These are phyloP conservation scores for Torymus auratus DNA, from an alignment of 2,888 invertebrate genomes.

Conservation along the genomic window DNA sequence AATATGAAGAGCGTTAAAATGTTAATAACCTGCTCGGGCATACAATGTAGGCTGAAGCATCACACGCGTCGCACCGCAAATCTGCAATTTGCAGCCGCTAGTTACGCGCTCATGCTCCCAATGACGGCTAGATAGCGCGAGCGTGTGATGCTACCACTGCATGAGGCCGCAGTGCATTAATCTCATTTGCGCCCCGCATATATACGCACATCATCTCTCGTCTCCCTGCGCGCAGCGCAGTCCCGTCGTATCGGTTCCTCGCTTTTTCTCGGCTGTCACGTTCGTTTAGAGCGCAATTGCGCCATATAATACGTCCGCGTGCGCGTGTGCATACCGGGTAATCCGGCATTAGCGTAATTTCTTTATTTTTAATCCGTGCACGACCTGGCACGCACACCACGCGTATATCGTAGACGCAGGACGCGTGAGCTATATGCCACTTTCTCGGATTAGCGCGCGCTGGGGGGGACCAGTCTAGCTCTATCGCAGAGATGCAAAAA, in stretches of 20 bases:
- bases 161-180: slow-evolving; percentile 13
- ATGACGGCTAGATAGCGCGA: background rate
- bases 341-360: slow-evolving; percentile 30
- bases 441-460: slow-evolving; percentile 39
- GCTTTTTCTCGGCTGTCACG: slow-evolving; percentile 27
- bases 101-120: background rate
- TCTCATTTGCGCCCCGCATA: slow-evolving; percentile 25
- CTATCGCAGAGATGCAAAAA: too few relatives aligned
- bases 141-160: too few relatives aligned
- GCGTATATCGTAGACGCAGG: background rate
- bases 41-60: background rate
- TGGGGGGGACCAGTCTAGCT: too few relatives aligned
- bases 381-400: background rate
- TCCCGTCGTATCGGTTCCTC: slow-evolving; percentile 1
- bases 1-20: too few relatives aligned
- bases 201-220: background rate
- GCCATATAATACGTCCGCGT: background rate
- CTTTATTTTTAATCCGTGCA: slow-evolving; percentile 33
- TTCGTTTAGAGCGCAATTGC: slow-evolving; percentile 20
- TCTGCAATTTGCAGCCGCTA: background rate
- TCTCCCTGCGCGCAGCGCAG: too few relatives aligned
- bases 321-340: background rate
- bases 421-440: background rate
- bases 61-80: background rate
- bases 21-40: too few relatives aligned